Evolutionary conservation across 2,888 invertebrate species (phyloP).

Genomic region (Nemurella pictetii): DNA sequence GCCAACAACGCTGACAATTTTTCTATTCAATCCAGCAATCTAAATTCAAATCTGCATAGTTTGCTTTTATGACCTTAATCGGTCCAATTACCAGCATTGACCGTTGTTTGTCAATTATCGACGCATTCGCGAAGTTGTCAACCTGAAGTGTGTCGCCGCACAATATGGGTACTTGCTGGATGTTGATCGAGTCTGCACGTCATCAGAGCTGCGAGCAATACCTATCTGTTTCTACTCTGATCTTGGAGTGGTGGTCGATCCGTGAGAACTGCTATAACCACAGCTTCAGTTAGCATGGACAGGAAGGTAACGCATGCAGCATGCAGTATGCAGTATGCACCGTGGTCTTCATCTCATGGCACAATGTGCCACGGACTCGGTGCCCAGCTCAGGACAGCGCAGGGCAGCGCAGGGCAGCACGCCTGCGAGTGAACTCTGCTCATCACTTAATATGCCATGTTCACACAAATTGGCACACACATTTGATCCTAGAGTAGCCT

Average conservation of each 20-base stretch:
- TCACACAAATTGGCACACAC: neutral
- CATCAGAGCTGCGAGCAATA: neutral
- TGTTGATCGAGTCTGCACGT: neutral
- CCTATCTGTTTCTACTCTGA: too few species aligned
- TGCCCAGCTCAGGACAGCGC: too few species aligned
- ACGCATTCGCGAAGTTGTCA: neutral
- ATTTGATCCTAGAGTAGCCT: neutral
- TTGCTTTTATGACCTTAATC: neutral
- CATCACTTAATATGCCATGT: neutral
- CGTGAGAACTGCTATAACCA: neutral
- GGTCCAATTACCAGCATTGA: neutral
- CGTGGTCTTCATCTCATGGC: neutral
- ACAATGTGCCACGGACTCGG: neutral
- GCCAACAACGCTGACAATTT: neutral
- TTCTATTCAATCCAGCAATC: neutral
- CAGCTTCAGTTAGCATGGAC: neutral
- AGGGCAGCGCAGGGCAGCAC: neutral
- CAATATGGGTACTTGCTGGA: neutral
- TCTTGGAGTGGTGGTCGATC: too few species aligned
- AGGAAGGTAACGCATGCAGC: neutral
- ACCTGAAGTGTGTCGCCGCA: neutral
- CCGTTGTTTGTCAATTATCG: neutral
- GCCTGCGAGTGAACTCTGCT: neutral
- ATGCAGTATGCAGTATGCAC: neutral
- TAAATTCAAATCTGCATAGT: neutral